These are phyloP conservation scores for Tympanoctomys barrerae DNA, from an alignment of 2,797 vertebrate species.

Conservation along the genomic window DNA sequence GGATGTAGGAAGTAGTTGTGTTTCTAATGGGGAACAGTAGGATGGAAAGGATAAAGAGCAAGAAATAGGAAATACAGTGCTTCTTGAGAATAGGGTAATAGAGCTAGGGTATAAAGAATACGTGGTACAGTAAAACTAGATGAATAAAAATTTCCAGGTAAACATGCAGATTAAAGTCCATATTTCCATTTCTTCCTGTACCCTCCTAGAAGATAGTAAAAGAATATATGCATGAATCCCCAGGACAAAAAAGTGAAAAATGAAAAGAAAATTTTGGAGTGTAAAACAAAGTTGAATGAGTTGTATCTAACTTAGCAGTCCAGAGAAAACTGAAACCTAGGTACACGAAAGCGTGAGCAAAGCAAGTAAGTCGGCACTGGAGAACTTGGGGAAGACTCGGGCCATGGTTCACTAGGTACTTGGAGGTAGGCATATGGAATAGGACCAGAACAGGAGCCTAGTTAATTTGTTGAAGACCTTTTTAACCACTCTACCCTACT, in stretches of 20 bases:
- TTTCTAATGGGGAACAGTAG: conserved; percentile 1
- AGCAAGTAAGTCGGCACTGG: conserved; percentile 13
- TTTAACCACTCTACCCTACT: neutral
- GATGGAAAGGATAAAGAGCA: conserved; percentile 6
- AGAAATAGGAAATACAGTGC: neutral
- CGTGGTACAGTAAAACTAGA: conserved; percentile 33
- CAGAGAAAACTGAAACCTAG: conserved; percentile 47
- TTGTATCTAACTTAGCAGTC: conserved; percentile 6
- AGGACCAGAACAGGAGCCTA: neutral
- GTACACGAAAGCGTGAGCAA: conserved; percentile 33
- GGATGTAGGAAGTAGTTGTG: neutral
- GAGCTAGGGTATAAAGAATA: neutral
- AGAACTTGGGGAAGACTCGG: conserved; percentile 33
- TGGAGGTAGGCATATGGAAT: conserved; percentile 23
- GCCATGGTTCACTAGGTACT: conserved; percentile 37
- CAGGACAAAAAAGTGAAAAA: neutral
- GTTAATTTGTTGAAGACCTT: conserved; percentile 31
- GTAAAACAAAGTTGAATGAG: conserved; percentile 42
- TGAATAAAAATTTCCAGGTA: conserved; percentile 49
- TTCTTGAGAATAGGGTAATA: conserved; percentile 3
- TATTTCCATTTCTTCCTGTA: conserved; percentile 25
- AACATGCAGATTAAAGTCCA: conserved; percentile 41
- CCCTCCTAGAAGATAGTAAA: conserved; percentile 21
- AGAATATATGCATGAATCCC: conserved; percentile 20
- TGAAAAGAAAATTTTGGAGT: conserved; percentile 30